Percentiles rank a stretch among this genome's conserved stretches.
These are phyloP conservation scores for Ascidia mentula DNA, from an alignment of 23 tunicate species.

Conservation along the genomic window DNA sequence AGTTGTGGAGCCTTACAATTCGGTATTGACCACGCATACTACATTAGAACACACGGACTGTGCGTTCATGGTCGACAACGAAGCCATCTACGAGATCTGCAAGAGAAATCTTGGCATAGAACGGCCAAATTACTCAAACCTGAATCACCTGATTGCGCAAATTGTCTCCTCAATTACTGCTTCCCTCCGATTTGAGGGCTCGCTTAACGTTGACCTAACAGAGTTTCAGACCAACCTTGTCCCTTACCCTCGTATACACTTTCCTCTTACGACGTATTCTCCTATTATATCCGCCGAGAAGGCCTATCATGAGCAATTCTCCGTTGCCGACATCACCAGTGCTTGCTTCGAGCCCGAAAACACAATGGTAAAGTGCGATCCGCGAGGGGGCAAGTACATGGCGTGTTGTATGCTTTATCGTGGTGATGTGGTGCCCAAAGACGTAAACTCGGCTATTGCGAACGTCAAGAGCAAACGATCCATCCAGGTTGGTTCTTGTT, in stretches of 20 bases:
- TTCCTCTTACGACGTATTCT: conserved; percentile 67
- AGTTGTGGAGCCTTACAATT: conserved; percentile 77
- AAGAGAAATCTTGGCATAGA: conserved; percentile 60
- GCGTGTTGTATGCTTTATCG: conserved; percentile 64
- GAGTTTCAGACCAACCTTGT: conserved; percentile 78
- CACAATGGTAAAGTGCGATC: conserved; percentile 58
- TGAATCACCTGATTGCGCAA: conserved; percentile 63
- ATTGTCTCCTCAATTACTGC: conserved; percentile 81
- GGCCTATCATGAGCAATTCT: conserved; percentile 45
- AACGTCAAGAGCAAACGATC: conserved; percentile 37
- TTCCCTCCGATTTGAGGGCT: conserved; percentile 57
- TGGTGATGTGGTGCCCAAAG: conserved; percentile 66
- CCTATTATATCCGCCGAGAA: conserved; percentile 66
- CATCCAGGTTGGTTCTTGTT: conserved; percentile 32
- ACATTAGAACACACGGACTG: conserved; percentile 72
- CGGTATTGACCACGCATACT: conserved; percentile 64
- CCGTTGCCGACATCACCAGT: conserved; percentile 48
- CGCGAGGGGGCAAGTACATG: conserved; percentile 57
- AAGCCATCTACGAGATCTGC: conserved; percentile 92
- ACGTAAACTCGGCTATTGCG: conserved; percentile 63
- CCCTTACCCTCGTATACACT: conserved; percentile 72
- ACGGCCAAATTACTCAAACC: conserved; percentile 51
- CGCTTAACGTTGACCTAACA: conserved; percentile 70
- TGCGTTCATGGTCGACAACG: conserved; percentile 93
- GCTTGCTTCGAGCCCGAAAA: conserved; percentile 50